These are phyloP conservation scores for Ceraclea dissimilis DNA, from an alignment of 2,888 invertebrate species.

Conservation along the genomic window DNA sequence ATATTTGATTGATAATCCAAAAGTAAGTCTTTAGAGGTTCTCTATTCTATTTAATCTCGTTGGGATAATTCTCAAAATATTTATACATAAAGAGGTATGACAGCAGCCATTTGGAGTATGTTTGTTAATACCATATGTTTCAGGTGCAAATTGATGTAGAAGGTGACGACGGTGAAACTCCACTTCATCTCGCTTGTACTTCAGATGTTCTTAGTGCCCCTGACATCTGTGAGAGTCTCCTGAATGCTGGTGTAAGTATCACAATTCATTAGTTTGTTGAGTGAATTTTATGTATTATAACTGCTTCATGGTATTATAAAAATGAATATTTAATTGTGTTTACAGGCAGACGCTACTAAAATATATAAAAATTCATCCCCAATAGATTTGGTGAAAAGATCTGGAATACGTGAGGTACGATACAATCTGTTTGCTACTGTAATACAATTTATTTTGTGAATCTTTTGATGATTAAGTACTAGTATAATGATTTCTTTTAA, in stretches of 20 bases:
- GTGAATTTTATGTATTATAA: too few relatives aligned
- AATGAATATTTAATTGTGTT: too few relatives aligned
- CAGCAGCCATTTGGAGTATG: too few relatives aligned
- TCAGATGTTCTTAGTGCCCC: conserved; percentile 3
- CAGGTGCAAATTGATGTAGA: conserved; percentile 14
- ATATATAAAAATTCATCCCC: background rate
- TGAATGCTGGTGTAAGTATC: conserved; percentile 18
- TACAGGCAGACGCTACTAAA: background rate
- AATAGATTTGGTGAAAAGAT: background rate
- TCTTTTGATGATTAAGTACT: too few relatives aligned
- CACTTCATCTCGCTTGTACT: conserved; percentile 17
- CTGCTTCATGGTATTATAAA: too few relatives aligned
- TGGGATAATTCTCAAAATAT: background rate
- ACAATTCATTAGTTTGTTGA: background rate
- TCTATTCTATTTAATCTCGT: too few relatives aligned
- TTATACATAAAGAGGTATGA: too few relatives aligned
- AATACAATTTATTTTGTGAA: background rate
- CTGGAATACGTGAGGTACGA: background rate
- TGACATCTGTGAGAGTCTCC: conserved; percentile 13
- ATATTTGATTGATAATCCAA: conserved; percentile 11
- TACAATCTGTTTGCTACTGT: background rate
- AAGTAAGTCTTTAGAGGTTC: conserved; percentile 9
- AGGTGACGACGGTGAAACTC: conserved; percentile 14
- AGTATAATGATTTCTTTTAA: too few relatives aligned
- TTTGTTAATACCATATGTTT: background rate